phyloP scores from a whole-genome alignment of 2,888 invertebrate species.

The Agelastica alni region DNA sequence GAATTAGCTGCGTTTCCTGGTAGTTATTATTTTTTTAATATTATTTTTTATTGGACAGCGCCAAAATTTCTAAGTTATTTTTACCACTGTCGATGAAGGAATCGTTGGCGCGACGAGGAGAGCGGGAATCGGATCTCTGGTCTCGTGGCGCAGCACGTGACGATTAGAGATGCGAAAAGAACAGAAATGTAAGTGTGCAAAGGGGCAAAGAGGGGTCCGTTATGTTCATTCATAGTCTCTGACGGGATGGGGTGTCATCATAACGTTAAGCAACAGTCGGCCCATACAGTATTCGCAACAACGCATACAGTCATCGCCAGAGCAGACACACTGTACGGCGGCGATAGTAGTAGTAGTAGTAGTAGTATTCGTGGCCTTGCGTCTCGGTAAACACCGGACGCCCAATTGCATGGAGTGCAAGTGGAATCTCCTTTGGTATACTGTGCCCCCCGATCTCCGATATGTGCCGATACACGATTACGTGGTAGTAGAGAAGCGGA shows the following conservation, averaged over 20 bases:
- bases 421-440: conserved; percentile 12
- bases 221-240: conserved; percentile 22
- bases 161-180: conserved; percentile 22
- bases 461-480: background rate
- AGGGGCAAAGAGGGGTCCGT: conserved; percentile 24
- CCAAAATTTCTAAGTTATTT: too few species aligned
- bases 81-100: too few species aligned
- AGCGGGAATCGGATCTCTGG: too few species aligned
- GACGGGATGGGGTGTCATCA: conserved; percentile 19
- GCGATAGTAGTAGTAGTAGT: too few species aligned
- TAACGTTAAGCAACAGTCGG: conserved; percentile 8
- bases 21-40: too few species aligned
- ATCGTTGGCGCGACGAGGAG: too few species aligned
- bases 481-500: background rate
- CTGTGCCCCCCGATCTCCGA: background rate
- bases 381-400: conserved; percentile 12
- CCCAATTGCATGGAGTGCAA: conserved; percentile 18
- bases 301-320: background rate
- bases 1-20: too few species aligned
- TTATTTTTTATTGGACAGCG: too few species aligned
- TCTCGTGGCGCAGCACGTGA: conserved; percentile 46
- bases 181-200: conserved; percentile 4
- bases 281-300: conserved; percentile 10
- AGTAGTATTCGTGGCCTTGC: conserved; percentile 19
- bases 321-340: conserved; percentile 6